Evolutionary conservation across 2,797 vertebrate genomes (phyloP), one percentile per base, ranked within the genome.

Genomic region (Helarctos malayanus): DNA sequence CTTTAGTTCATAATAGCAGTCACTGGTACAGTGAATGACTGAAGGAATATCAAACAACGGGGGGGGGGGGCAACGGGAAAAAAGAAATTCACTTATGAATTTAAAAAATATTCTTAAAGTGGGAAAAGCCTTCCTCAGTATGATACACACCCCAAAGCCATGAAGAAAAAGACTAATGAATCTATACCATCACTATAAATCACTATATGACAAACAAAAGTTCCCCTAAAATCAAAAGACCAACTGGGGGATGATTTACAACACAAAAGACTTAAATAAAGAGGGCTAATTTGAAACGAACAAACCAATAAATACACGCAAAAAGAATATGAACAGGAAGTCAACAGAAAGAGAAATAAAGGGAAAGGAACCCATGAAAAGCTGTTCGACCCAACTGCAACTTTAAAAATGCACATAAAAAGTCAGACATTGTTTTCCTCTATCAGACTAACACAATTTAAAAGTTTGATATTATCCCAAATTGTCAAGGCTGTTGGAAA

Each of bases 211-310:
- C 27, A 59, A 75, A 54, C 35, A 93, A 63, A 83, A 38, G 83
- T 65, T 54, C 47, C 41, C 54, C 47, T 89, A 89, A 95, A 97
- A 93, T 59, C 25, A 63, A 91, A 95, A 78, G 59, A 73, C 59
- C 78, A 86, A 45, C 0, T 52, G 54, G 75, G 16, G 38, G 45
- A 63, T 80, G 61, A 81, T 69, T 63, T 90, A 49, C 27, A 84
- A 80, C 52, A 54, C 29, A 80, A 87, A 76, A 6, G 12, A 75
- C 32, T 79, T 59, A 92, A 25, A 80, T 7, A 85, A 23, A 76
- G 52, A 96, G 32, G 63, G 75, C 35, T 47, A n/a, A 79, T 59
- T 16, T 88, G 23, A 80, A 79, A 71, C n/a, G 59, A 91, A 79
- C 41, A 75, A 88, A 35, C 57, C 41, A 73, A 47, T 57, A 81